A percentile compares a stretch with the other conserved stretches of the same genome.
These are phyloP conservation scores for Drosophila lutescens DNA, from an alignment of 2,888 invertebrate genomes.

Conservation along the genomic window DNA sequence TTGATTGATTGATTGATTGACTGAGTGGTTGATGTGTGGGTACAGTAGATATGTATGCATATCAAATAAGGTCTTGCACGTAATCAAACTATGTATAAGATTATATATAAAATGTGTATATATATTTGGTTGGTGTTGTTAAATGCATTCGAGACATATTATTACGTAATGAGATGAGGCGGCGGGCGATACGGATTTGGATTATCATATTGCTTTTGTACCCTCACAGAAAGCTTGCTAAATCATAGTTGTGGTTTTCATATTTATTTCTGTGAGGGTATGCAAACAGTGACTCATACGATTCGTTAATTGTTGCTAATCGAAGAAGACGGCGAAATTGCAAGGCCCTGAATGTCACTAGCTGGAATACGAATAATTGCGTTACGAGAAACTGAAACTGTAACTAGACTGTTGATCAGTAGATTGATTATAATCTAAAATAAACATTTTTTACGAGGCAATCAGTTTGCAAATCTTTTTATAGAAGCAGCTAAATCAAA, in stretches of 20 bases:
- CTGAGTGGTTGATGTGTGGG: constrained; percentile 48
- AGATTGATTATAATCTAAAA: constrained; percentile 6
- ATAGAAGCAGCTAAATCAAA: neutral
- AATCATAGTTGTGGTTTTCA: neutral
- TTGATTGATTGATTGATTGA: constrained; percentile 57
- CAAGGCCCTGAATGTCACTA: constrained; percentile 16
- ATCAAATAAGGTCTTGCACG: constrained; percentile 64
- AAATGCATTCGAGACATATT: constrained; percentile 75
- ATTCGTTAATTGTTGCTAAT: constrained; percentile 19
- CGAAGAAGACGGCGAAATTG: constrained; percentile 59
- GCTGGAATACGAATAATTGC: constrained; percentile 2
- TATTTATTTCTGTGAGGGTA: constrained; percentile 19
- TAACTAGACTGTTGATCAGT: neutral
- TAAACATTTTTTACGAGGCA: neutral
- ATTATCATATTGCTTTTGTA: constrained; percentile 37
- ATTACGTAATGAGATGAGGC: constrained; percentile 79
- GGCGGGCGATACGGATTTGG: constrained; percentile 67
- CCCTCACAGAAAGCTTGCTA: constrained; percentile 42
- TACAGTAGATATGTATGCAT: constrained; percentile 55
- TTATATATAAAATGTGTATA: constrained; percentile 41
- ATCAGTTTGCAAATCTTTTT: neutral
- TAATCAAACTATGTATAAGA: constrained; percentile 70
- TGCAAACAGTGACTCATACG: constrained; percentile 34
- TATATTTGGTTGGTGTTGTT: constrained; percentile 61
- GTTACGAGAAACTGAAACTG: neutral